Base-by-base conservation (phyloP, 1,140 invertebrate species). In the Euschistus heros region DNA sequence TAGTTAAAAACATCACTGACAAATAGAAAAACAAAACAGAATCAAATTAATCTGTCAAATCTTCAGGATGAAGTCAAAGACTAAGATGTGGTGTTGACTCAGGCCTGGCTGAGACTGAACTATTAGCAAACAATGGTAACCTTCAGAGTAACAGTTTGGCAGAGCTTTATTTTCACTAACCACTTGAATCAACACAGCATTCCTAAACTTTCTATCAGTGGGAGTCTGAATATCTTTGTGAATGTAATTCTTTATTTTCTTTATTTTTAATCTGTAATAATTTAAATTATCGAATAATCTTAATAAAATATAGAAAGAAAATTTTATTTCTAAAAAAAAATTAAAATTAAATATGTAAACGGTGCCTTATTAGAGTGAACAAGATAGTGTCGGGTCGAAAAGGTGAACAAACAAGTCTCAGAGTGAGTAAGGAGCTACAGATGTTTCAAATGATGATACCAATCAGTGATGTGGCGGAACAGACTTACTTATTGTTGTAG, bases 121-220 rank as follows among this genome's bases (percentile, higher is more conserved):
- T 57, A 26, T 57, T 57, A 57, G 54, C 54, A 57, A 57, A 57
- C 54, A 57, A 57, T 57, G 24, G 24, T 57, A 57, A 57, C 54
- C 54, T 57, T 57, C 54, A 57, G 54, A 15, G 1, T 20, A 22
- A 5, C 54, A 7, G 10, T 57, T 20, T 37, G 33, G 20, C 14
- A 15, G 20, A 26, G 54, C 14, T 26, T 57, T 57, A 57, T 57
- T 57, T 57, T 57, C 54, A 6, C 54, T 26, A 8, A 6, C 26
- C 54, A 50, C 47, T 50, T 50, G 47, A 50, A 22, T 50, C 47
- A 50, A 50, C 47, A 50, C 47, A 18, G 3, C 47, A 18, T 22
- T 50, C 47, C 22, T 6, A 50, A 10, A 37, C 33, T 37, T 37
- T 37, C 33, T 37, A 37, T 37, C 33, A 37, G 33, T 37, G 6